Percentiles rank a stretch among this genome's conserved stretches.
Evolutionary conservation across 1,140 invertebrate genomes (phyloP).

Genomic region (Pseudomyrmex flavicornis): DNA sequence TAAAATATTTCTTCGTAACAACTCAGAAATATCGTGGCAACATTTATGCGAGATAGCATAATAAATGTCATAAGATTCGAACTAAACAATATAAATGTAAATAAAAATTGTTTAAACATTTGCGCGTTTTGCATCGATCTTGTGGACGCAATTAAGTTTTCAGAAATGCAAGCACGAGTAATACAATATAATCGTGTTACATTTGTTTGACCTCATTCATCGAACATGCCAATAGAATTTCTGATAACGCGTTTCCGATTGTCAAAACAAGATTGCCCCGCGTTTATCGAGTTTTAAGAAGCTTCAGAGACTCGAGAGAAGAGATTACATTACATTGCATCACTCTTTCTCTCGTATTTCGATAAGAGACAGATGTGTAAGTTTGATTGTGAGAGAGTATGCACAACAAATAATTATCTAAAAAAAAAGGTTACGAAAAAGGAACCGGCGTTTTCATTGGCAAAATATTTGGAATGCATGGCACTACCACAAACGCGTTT

Average conservation of each 20-base stretch:
- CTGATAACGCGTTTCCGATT: background rate
- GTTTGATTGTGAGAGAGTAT: too few species aligned
- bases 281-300: slow-evolving; percentile 11
- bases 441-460: slow-evolving; percentile 50
- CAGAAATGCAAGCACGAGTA: background rate
- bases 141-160: slow-evolving; percentile 2
- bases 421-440: slow-evolving; percentile 44
- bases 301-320: background rate
- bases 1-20: slow-evolving; percentile 48
- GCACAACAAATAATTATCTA: too few species aligned
- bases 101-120: slow-evolving; percentile 31
- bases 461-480: slow-evolving; percentile 76
- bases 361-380: background rate
- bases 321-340: background rate
- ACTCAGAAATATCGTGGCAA: slow-evolving; percentile 51
- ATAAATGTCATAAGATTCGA: slow-evolving; percentile 6
- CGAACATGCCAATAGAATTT: background rate
- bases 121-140: background rate
- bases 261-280: slow-evolving; percentile 53
- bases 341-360: background rate
- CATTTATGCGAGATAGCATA: slow-evolving; percentile 36
- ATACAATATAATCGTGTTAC: slow-evolving; percentile 9
- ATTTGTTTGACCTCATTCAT: background rate
- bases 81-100: slow-evolving; percentile 30
- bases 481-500: slow-evolving; percentile 70